Conservation (phyloP, 2,113 vertebrate species). For the Myotis davidii region DNA sequence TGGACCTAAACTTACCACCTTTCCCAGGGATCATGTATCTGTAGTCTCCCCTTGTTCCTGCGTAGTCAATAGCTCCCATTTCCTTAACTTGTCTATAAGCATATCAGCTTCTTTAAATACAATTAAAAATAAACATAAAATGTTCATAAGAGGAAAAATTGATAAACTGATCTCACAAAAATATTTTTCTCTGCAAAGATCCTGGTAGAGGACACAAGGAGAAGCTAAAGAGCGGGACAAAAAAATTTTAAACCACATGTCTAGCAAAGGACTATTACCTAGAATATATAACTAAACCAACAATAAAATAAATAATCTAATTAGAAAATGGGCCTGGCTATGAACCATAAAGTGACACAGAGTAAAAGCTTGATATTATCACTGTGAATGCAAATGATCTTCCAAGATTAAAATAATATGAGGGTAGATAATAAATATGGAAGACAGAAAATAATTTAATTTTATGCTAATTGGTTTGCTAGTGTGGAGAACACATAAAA, state of each 20-base stretch:
- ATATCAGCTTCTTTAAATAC: not conserved
- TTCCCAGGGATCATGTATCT: not conserved
- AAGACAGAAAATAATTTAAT: constrained; percentile 31
- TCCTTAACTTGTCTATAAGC: not conserved
- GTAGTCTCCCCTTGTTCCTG: not conserved
- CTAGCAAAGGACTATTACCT: not conserved
- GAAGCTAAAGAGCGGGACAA: not conserved
- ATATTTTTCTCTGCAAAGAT: not conserved
- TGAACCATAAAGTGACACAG: not conserved
- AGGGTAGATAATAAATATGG: not conserved
- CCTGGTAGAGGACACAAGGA: not conserved
- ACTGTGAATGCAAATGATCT: not conserved
- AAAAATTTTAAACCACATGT: not conserved
- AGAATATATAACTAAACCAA: constrained; percentile 19
- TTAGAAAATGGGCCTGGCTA: not conserved
- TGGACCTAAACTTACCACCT: not conserved
- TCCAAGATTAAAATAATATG: not conserved
- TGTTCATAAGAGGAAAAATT: not conserved
- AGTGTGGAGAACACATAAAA: not conserved
- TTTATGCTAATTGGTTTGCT: not conserved
- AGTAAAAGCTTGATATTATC: not conserved
- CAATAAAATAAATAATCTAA: not conserved
- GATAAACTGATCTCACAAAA: not conserved
- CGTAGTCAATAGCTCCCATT: not conserved
- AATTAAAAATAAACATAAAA: not conserved